phyloP scores from a whole-genome alignment of 2,113 vertebrate species.

The Nansenia antarctica region DNA sequence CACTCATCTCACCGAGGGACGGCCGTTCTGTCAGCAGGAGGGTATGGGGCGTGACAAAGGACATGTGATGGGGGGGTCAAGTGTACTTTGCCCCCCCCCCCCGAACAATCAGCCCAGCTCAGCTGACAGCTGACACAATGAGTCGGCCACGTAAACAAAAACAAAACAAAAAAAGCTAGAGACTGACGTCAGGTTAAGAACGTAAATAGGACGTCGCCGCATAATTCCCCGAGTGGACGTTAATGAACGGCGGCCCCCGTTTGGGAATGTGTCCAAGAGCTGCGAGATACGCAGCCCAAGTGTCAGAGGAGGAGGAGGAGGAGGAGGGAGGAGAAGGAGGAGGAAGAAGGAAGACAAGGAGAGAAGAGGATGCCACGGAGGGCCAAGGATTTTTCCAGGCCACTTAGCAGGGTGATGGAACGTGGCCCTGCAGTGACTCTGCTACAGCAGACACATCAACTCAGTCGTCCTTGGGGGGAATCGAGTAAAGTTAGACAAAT shows the following conservation, averaged over 20 bases:
- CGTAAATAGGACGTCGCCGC: slow-evolving; percentile 42
- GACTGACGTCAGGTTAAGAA: slow-evolving; percentile 35
- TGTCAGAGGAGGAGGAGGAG: slow-evolving; percentile 12
- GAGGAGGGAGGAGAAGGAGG: no score
- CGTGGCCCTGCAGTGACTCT: slow-evolving; percentile 32
- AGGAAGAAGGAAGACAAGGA: no score
- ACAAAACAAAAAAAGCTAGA: slow-evolving; percentile 39
- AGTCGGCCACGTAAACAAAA: slow-evolving; percentile 53
- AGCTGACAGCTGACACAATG: slow-evolving; percentile 53
- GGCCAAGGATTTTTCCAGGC: slow-evolving; percentile 44
- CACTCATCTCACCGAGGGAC: slow-evolving; percentile 59
- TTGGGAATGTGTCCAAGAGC: slow-evolving; percentile 14
- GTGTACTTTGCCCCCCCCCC: slow-evolving; percentile 52
- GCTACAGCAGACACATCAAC: slow-evolving; percentile 38
- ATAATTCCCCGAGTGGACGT: slow-evolving; percentile 51
- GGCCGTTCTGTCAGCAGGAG: slow-evolving; percentile 38
- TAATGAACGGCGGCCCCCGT: slow-evolving; percentile 19
- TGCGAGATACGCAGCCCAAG: slow-evolving; percentile 43
- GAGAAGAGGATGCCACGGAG: no score
- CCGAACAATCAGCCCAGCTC: no score
- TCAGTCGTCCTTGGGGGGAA: slow-evolving; percentile 46
- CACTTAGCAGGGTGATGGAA: slow-evolving; percentile 50
- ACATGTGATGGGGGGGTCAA: slow-evolving; percentile 57
- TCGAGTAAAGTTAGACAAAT: slow-evolving; percentile 47
- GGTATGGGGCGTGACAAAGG: slow-evolving; percentile 5